These are phyloP conservation scores for Rhyzopertha dominica DNA, from an alignment of 1,140 invertebrate genomes.

Conservation along the genomic window DNA sequence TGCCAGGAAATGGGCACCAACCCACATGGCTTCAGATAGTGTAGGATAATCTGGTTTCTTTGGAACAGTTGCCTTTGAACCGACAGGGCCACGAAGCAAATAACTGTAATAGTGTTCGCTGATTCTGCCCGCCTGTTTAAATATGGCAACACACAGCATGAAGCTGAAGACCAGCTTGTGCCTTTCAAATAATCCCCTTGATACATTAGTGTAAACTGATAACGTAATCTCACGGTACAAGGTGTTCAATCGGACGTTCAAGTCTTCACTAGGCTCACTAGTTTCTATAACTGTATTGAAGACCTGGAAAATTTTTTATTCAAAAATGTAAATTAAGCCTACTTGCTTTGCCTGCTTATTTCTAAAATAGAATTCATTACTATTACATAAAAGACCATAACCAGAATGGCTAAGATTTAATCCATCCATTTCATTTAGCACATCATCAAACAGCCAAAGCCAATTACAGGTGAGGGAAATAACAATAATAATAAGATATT, in stretches of 20 bases:
- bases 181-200: constrained; percentile 82
- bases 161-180: constrained; percentile 89
- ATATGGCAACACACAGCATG: constrained; percentile 71
- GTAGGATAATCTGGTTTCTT: constrained; percentile 50
- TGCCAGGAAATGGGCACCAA: constrained; percentile 53
- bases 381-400: no score
- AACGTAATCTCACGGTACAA: constrained; percentile 73
- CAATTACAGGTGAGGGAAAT: no score
- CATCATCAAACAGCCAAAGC: no score
- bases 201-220: constrained; percentile 80
- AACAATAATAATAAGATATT: no score
- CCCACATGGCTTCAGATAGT: constrained; percentile 60
- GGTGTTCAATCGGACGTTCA: constrained; percentile 59
- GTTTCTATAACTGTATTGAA: constrained; percentile 70
- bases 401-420: no score
- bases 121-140: constrained; percentile 56
- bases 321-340: no score
- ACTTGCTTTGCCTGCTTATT: no score
- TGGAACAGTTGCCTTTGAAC: constrained; percentile 40
- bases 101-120: constrained; percentile 63
- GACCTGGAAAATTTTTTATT: constrained; percentile 51
- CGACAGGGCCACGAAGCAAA: constrained; percentile 63
- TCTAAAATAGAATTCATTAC: no score
- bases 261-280: constrained; percentile 59
- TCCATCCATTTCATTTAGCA: no score